Evolutionary conservation across 1,140 invertebrate species (phyloP), one percentile per base, ranked within the genome.

Genomic region (Hermatobates lingyangjiaoensis): DNA sequence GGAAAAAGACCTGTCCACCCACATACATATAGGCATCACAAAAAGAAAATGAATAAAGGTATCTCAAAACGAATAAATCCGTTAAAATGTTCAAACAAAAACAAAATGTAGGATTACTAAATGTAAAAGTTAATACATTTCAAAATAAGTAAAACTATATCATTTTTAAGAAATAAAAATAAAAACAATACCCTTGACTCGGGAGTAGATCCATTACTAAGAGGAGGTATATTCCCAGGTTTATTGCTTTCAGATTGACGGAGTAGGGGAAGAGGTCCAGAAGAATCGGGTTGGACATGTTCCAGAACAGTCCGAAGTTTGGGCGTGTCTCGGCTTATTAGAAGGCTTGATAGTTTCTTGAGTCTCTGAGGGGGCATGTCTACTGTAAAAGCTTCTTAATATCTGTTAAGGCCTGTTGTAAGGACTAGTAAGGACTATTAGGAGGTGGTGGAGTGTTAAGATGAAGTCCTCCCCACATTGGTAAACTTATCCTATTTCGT

Each of bases 221-320:
- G 66, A 59, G 73, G 60, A 18, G 48, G 54, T 12, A 27, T 14
- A 49, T 54, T 49, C 28, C 45, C 40, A 60, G 75, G 58, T 53
- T 75, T 73, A 54, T 68, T 63, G 42, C 60, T 66, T 55, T 74
- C 67, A 2, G 72, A 65, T 46, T 76, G 73, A 56, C 74, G 72
- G 14, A 77, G 70, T 1, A 79, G 65, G 28, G 68, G 59, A 45
- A 66, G 60, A 14, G 63, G 66, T 48, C 64, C 62, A 15, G 61
- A 62, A 3, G 63, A 63, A 45, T 65, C 64, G 0, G 62, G 57
- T 48, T 80, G 76, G 7, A 74, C 70, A 63, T 84, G 80, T n/a
- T 82, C 83, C 5, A 89, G 68, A 0, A 87, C 84, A 40, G 81
- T 87, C 54, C 84, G 69, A 44, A 89, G 65, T 48, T 88, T 88